Evolutionary conservation across 1,140 invertebrate genomes (phyloP), one percentile per base, ranked within the genome.

Genomic region (Potamilus streckersoni): DNA sequence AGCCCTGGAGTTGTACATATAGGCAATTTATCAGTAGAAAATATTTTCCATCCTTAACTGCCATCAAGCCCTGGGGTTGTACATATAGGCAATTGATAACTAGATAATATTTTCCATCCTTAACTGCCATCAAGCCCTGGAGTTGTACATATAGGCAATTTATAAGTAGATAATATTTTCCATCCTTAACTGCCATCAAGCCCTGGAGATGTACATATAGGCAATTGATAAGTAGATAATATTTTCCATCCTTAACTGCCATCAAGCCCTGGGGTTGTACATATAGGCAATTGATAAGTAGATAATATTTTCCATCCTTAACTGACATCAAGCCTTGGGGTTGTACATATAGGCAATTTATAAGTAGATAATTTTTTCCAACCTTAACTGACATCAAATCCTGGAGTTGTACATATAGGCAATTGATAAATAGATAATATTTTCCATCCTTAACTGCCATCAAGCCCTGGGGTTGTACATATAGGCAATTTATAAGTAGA

Each of bases 391-490:
- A 4, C 17, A 6, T 19, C 49, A 19, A 85, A 83, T 83, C n/a
- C 69, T 85, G 19, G 79, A 79, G n/a, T 23, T 84, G n/a, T 27
- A 79, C 20, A 70, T 80, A 23, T 23, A 23, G 8, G 38, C 8
- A 38, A 38, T 38, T 19, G n/a, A 16, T 70, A 23, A 27, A 3
- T 19, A 31, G 16, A 67, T 27, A 55, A 20, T 60, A 57, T 70
- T 56, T 61, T 19, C 31, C 1, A 15, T 62, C 69, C 74, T 74
- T 82, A 23, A 76, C 55, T 64, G 17, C 11, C 17, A 6, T 19
- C 49, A 19, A 85, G 84, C 84, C n/a, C 69, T 85, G 19, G 79
- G 80, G n/a, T 23, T 84, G n/a, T 27, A 79, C 20, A 70, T 80
- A 23, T 23, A 23, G 8, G 38, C 8, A 38, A 38, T 38, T 19